These are phyloP conservation scores for Potamarius usumacintae DNA, from an alignment of 2,113 vertebrate genomes.

Conservation along the genomic window DNA sequence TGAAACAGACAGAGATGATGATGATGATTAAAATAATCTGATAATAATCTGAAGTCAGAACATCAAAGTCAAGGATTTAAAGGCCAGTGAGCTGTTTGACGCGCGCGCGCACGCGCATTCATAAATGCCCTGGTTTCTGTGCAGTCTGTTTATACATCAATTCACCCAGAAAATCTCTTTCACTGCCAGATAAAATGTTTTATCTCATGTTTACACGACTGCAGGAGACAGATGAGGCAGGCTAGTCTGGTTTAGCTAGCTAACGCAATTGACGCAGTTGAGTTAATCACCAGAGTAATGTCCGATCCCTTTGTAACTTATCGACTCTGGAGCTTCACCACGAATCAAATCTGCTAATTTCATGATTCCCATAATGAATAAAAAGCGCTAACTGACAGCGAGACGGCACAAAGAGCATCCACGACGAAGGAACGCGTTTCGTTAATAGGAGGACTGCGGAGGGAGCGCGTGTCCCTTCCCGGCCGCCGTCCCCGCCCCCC, in stretches of 20 bases:
- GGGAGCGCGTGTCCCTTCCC: neutral
- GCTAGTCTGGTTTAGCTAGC: neutral
- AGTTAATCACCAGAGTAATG: constrained; percentile 57
- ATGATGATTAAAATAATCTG: neutral
- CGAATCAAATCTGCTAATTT: constrained; percentile 74
- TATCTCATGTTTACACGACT: neutral
- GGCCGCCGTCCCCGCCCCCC: neutral
- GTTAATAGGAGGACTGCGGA: neutral
- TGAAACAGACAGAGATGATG: constrained; percentile 43
- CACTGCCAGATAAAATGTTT: too few relatives aligned
- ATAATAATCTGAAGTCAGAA: neutral
- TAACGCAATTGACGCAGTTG: neutral
- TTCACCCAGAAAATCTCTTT: neutral
- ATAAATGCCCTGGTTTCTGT: neutral
- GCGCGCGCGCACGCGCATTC: too few relatives aligned
- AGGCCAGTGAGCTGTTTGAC: neutral
- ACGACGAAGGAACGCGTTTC: neutral
- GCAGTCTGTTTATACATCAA: too few relatives aligned
- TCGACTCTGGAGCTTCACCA: constrained; percentile 55
- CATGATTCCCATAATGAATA: constrained; percentile 67
- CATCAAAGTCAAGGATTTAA: neutral
- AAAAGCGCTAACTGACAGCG: neutral
- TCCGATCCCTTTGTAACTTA: constrained; percentile 66
- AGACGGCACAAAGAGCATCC: too few relatives aligned
- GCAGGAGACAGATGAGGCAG: neutral